phyloP scores from a whole-genome alignment of 2,113 vertebrate genomes.

The Columbina picui region DNA sequence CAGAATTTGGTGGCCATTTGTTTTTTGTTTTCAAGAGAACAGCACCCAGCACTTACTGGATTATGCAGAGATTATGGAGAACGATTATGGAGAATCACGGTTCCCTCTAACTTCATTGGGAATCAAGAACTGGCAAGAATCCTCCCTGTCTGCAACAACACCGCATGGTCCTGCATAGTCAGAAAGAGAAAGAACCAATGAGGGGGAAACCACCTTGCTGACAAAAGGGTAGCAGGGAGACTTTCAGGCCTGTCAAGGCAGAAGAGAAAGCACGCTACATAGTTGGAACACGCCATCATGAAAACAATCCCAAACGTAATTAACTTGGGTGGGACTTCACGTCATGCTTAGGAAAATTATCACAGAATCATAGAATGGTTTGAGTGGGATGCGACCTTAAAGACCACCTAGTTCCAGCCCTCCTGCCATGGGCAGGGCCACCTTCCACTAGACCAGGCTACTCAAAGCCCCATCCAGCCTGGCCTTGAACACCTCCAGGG shows the following conservation, averaged over 20 bases:
- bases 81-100: not conserved
- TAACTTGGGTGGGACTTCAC: not conserved
- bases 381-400: too few relatives aligned
- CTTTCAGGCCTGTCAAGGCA: not conserved
- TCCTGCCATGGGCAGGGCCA: too few relatives aligned
- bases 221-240: not conserved
- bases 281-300: not conserved
- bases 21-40: not conserved
- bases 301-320: not conserved
- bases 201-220: not conserved
- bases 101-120: not conserved
- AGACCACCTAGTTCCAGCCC: too few relatives aligned
- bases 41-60: not conserved
- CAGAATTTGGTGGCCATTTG: not conserved
- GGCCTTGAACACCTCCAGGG: too few relatives aligned
- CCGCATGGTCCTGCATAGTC: fast-evolving
- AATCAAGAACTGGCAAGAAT: not conserved
- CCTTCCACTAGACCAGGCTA: too few relatives aligned
- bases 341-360: not conserved
- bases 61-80: not conserved
- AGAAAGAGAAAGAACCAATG: not conserved
- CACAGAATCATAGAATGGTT: too few relatives aligned
- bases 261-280: not conserved
- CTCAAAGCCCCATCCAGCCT: too few relatives aligned
- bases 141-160: fast-evolving